Conservation (phyloP, 2,888 invertebrate genomes). For the Oscheius sp. region DNA sequence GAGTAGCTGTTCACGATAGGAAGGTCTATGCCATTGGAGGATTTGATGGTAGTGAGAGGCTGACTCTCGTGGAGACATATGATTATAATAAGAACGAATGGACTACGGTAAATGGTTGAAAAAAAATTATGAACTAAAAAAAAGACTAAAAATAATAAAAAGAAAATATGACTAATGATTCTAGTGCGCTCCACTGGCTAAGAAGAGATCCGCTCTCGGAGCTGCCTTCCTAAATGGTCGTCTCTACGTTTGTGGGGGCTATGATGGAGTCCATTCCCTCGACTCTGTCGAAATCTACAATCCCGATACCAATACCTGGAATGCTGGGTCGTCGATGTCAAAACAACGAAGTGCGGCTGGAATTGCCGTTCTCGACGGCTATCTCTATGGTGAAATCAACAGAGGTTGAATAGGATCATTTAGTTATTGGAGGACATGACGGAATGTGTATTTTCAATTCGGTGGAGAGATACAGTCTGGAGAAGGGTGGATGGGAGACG, state of each 20-base stretch:
- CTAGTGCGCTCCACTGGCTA: slow-evolving; percentile 52
- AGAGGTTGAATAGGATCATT: slow-evolving; percentile 6
- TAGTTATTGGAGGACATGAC: slow-evolving; percentile 83
- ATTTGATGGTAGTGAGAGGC: slow-evolving; percentile 84
- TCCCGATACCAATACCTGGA: slow-evolving; percentile 66
- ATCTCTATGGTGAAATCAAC: slow-evolving; percentile 69
- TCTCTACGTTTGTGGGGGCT: slow-evolving; percentile 67
- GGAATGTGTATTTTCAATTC: slow-evolving; percentile 78
- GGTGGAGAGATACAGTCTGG: slow-evolving; percentile 83
- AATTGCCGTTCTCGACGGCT: slow-evolving; percentile 72
- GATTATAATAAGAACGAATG: slow-evolving; percentile 81
- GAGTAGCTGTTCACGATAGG: slow-evolving; percentile 84
- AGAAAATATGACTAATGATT: no score
- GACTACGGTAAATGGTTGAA: slow-evolving; percentile 76
- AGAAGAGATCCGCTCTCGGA: slow-evolving; percentile 62
- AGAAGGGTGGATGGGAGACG: slow-evolving; percentile 74
- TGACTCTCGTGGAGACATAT: slow-evolving; percentile 85
- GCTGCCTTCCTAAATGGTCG: slow-evolving; percentile 42
- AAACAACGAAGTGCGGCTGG: slow-evolving; percentile 73
- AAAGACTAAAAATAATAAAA: no score
- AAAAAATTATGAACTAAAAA: no score
- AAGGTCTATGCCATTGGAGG: slow-evolving; percentile 80
- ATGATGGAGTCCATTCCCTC: slow-evolving; percentile 79
- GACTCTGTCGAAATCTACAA: slow-evolving; percentile 80
- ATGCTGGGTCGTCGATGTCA: slow-evolving; percentile 71